A percentile compares a stretch with the other conserved stretches of the same genome.
phyloP scores from a whole-genome alignment of 2,888 invertebrate species.

The Stramonita haemastoma region DNA sequence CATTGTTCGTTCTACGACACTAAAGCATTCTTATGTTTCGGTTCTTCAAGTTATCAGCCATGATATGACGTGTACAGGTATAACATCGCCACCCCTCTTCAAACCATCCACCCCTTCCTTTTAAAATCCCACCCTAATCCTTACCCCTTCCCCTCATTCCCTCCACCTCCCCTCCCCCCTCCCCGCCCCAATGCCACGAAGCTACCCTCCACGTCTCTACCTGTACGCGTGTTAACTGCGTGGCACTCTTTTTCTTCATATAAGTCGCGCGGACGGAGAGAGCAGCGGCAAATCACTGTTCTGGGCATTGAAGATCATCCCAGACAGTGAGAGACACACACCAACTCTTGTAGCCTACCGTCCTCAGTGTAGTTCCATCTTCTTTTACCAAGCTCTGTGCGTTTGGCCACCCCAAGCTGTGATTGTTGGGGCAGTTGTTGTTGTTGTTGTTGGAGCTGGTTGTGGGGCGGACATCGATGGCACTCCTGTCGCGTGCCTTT shows the following conservation, averaged over 20 bases:
- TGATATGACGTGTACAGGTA: too few relatives aligned
- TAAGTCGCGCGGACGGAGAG: background rate
- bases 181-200: background rate
- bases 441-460: background rate
- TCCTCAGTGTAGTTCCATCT: background rate
- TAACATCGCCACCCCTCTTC: background rate
- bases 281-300: background rate
- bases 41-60: too few relatives aligned
- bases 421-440: background rate
- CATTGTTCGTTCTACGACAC: too few relatives aligned
- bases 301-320: background rate
- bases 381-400: background rate
- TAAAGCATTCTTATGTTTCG: too few relatives aligned
- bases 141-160: background rate
- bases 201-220: background rate
- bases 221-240: conserved; percentile 23
- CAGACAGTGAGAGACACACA: background rate
- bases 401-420: background rate
- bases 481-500: background rate
- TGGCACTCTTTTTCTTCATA: conserved; percentile 29
- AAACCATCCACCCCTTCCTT: background rate
- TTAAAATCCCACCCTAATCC: background rate
- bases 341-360: too few relatives aligned
- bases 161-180: background rate
- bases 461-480: conserved; percentile 17